These are phyloP conservation scores for Apodemia zela DNA, from an alignment of 2,888 invertebrate species.

Conservation along the genomic window DNA sequence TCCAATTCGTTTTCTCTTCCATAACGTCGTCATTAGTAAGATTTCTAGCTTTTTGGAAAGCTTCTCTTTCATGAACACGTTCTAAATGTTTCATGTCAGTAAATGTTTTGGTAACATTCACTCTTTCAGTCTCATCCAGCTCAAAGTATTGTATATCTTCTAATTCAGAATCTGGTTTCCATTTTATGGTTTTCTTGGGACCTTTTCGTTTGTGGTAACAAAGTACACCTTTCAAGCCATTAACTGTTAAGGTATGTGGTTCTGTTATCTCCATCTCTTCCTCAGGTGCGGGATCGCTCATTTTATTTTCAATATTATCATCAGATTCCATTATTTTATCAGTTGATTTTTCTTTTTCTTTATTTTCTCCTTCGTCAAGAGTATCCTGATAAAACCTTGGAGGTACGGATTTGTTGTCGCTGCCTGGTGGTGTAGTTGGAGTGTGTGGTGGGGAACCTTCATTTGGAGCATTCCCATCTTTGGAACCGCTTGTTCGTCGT, in stretches of 20 bases:
- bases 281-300: slow-evolving; percentile 34
- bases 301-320: slow-evolving; percentile 41
- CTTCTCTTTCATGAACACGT: slow-evolving; percentile 90
- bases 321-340: slow-evolving; percentile 48
- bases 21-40: slow-evolving; percentile 88
- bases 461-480: slow-evolving; percentile 77
- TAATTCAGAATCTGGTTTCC: slow-evolving; percentile 89
- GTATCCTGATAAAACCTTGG: slow-evolving; percentile 95
- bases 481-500: slow-evolving; percentile 85
- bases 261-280: slow-evolving; percentile 60
- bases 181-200: slow-evolving; percentile 89
- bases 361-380: slow-evolving; percentile 84
- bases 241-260: slow-evolving; percentile 65
- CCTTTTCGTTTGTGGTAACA: slow-evolving; percentile 87
- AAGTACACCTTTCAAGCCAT: slow-evolving; percentile 87
- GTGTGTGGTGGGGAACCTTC: slow-evolving; percentile 79
- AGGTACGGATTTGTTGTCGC: slow-evolving; percentile 77
- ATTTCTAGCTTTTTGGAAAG: slow-evolving; percentile 89
- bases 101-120: slow-evolving; percentile 95
- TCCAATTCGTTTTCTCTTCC: slow-evolving; percentile 91
- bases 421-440: slow-evolving; percentile 73
- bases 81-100: slow-evolving; percentile 96
- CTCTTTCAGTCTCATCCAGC: slow-evolving; percentile 96
- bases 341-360: slow-evolving; percentile 72
- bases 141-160: slow-evolving; percentile 94